Evolutionary conservation across 2,888 invertebrate species (phyloP).

Genomic region (Mythimna pallens): DNA sequence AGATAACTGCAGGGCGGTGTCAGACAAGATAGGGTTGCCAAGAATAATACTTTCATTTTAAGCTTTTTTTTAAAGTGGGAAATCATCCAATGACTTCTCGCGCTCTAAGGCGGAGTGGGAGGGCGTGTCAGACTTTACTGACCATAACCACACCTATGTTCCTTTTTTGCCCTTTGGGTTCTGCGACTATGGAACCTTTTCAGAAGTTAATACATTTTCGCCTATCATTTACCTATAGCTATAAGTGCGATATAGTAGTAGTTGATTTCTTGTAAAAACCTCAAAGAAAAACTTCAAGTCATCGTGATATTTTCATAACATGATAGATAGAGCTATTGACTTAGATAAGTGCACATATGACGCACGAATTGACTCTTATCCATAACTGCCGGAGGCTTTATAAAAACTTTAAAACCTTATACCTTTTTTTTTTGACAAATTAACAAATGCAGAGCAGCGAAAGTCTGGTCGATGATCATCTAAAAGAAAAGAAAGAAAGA

Average conservation of each 20-base stretch:
- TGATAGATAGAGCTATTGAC: background rate
- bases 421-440: no score
- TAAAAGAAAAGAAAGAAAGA: no score
- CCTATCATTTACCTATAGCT: background rate
- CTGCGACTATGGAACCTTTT: no score
- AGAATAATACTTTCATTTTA: background rate
- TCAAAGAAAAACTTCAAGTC: background rate
- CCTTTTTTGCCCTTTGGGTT: no score
- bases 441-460: no score
- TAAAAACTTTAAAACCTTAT: slow-evolving; percentile 22
- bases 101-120: no score
- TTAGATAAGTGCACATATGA: background rate
- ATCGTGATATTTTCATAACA: background rate
- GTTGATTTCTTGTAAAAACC: background rate
- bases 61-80: no score
- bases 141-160: no score
- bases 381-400: background rate
- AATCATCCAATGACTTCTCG: no score
- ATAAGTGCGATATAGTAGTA: background rate
- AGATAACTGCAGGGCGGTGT: slow-evolving; percentile 41
- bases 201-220: background rate
- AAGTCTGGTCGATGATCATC: no score
- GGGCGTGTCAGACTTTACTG: no score
- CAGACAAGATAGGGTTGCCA: slow-evolving; percentile 43
- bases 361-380: slow-evolving; percentile 6